Base-by-base conservation (phyloP, 2,888 invertebrate species). In the Prosopocoilus inquinatus region DNA sequence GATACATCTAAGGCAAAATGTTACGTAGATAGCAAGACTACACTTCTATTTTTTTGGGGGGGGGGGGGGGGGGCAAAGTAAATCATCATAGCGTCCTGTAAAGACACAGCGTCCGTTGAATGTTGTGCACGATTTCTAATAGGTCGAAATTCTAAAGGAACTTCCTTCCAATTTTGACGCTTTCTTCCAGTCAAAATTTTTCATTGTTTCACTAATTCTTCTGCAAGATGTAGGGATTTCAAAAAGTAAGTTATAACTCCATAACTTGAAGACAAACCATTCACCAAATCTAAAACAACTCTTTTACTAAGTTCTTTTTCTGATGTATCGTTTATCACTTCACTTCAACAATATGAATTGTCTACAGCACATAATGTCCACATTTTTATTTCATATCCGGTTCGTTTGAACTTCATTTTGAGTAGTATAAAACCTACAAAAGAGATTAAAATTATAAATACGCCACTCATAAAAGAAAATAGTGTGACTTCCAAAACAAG, bases 41-140 rank as follows among this genome's bases (percentile, higher is more conserved):
- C 13, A 41, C 41, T 41, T 11, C n/a, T n/a, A 12, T 41, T 41
- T 11, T 41, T 41, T 16, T 15, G n/a, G n/a, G n/a, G n/a, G n/a
- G n/a, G n/a, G n/a, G n/a, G n/a, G n/a, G n/a, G n/a, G n/a, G n/a
- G n/a, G n/a, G n/a, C n/a, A n/a, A n/a, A n/a, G n/a, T n/a, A 39
- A 39, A 39, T 39, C n/a, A 7, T 39, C 39, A 39, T 39, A n/a
- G 39, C 39, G n/a, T 9, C n/a, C 39, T n/a, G n/a, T 39, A 39
- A 39, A 39, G n/a, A 39, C n/a, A 39, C n/a, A 39, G 39, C 39
- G 39, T 39, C 39, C 39, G 39, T 39, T 39, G 15, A 39, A 39
- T 39, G 39, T 39, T 36, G 36, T 36, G 36, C 36, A 36, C 36
- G 36, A 36, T 12, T 36, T 36, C 12, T 36, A 36, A 3, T 39